phyloP scores from a whole-genome alignment of 2,113 vertebrate genomes.

The Grammomys dolichurus region DNA sequence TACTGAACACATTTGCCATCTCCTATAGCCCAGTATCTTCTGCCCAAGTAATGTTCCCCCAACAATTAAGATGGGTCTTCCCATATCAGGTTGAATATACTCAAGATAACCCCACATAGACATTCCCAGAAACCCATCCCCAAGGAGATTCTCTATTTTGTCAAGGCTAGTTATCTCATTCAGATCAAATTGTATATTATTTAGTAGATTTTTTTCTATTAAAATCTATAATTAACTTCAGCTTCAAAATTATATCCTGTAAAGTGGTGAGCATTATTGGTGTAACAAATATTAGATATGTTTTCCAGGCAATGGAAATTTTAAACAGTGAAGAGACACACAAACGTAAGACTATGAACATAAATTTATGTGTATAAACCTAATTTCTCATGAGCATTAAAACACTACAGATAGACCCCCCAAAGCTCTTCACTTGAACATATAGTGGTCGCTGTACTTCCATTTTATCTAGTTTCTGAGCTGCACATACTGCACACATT shows the following conservation, averaged over 20 bases:
- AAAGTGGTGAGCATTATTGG: neutral
- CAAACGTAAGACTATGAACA: neutral
- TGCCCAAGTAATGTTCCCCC: neutral
- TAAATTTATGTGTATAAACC: neutral
- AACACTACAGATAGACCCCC: neutral
- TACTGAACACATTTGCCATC: neutral
- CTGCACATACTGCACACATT: neutral
- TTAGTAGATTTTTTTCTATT: neutral
- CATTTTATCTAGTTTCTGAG: neutral
- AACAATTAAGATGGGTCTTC: neutral
- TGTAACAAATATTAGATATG: neutral
- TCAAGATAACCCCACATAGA: neutral
- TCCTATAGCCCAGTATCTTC: neutral
- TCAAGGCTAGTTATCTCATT: neutral
- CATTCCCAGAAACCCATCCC: neutral
- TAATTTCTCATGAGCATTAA: neutral
- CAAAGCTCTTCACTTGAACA: neutral
- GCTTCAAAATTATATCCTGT: neutral
- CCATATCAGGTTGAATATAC: neutral
- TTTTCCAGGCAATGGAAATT: neutral
- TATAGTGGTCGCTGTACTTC: neutral
- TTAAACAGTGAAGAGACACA: neutral
- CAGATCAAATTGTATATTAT: neutral
- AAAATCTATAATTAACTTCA: constrained; percentile 19
- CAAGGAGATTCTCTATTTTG: neutral